Base-by-base conservation (phyloP, 2,888 invertebrate genomes). In the Macrophya alboannulata region DNA sequence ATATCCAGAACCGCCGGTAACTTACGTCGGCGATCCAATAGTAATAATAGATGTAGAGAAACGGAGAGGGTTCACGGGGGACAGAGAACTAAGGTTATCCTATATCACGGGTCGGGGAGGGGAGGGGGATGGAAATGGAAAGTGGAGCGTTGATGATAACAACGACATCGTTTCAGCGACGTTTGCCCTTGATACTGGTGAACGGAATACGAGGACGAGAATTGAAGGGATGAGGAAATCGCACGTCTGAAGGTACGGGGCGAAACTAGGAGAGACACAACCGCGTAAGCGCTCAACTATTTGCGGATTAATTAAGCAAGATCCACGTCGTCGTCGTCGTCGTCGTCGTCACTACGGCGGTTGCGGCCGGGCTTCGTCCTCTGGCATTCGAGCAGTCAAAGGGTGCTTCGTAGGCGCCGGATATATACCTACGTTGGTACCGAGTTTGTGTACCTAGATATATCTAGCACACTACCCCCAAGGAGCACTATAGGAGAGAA, bases 11-110 rank as follows among this genome's bases (percentile, higher is more conserved):
- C 76, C 88, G 88, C 89, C 86, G 87, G 89, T 89, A 90, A 89
- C 89, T 91, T 89, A 89, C 85, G 86, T 85, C 88, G 48, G 81
- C 89, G 88, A 88, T 87, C 89, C 88, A 86, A 86, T 88, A 89
- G 87, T 90, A 90, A 90, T 90, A 91, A 92, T 90, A 91, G 88
- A 89, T 89, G 85, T 85, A 68, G 85, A 84, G 51, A 74, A 74
- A 45, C 17, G 51, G 3, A 43, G 55, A n/a, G 68, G 45, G 6
- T 62, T 12, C 31, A 43, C 12, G 76, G 21, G 25, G 3, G 82
- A 37, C 48, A 4, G 37, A 45, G 43, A 62, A 76, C 6, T 5
- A 31, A 12, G 45, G 45, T 12, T 10, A 12, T 25, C 9, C 37
- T 31, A 31, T 12, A 62, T 62, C 62, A n/a, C 21, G n/a, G 40